Evolutionary conservation across 2,888 invertebrate species (phyloP), one percentile per base, ranked within the genome.

Genomic region (Abrostola tripartita): DNA sequence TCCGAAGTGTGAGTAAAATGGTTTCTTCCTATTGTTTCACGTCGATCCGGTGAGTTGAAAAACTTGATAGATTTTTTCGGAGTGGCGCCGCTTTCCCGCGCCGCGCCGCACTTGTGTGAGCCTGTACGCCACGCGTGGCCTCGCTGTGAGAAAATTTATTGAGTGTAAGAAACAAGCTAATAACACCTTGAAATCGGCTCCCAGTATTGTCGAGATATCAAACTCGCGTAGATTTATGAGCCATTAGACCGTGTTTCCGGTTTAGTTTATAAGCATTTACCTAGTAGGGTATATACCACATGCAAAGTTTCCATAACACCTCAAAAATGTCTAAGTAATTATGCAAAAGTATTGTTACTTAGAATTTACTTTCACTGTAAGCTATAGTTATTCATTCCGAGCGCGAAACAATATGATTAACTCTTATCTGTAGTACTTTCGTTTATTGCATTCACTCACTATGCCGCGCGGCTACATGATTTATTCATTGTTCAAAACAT

Each of bases 1-100:
- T 87, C 86, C 84, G 74, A 79, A 83, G 83, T 89, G 90, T 90
- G 90, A 90, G 90, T 91, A 88, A 84, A 85, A 84, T 85, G 85
- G 88, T 92, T 92, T 92, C 92, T 89, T 92, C 91, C 92, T 89
- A 94, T 94, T 94, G 94, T 94, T 92, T 79, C 77, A 73, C 78
- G 79, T 76, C 76, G 75, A 76, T 78, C 81, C 82, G 72, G 78
- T 71, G 78, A 77, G 73, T 81, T 85, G 84, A 90, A 92, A 90
- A 91, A 90, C 82, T 76, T 68, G 71, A 67, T 68, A 57, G 54
- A 64, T 74, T 75, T 75, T 75, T 80, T 81, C 87, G 87, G 88
- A 85, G 84, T 79, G 74, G 69, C 74, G 74, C 59, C 83, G 90
- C 92, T 93, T 92, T 93, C 93, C 89, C 88, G 88, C 71, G 75